Evolutionary conservation across 2,797 vertebrate genomes (phyloP), one percentile per base, ranked within the genome.

Genomic region (Micrastur ruficollis): DNA sequence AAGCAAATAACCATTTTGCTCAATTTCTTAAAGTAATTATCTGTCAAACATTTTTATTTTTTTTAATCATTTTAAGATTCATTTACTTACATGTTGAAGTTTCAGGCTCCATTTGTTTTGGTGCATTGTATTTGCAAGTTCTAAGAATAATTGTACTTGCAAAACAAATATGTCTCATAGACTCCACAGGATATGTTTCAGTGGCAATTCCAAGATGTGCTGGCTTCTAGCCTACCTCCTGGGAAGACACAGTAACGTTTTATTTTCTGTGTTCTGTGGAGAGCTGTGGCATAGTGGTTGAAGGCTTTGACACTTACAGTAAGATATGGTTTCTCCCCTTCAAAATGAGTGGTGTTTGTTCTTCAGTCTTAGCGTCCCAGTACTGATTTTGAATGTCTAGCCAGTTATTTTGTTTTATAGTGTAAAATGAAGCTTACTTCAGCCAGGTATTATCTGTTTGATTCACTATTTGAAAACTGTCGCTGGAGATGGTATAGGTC

Each of bases 401-500:
- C 40, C 74, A 65, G 22, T 67, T 65, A 15, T 17, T 76, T 61
- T 15, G 40, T 32, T 78, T 36, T 72, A 3, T 40, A 55, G 17
- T 55, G 18, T 58, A 59, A 23, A 73, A 36, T 49, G 8, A 15
- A 36, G 11, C 11, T 17, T 90, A 27, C 79, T 79, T 65, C 42
- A 87, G 22, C 38, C 25, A 21, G 62, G 9, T 3, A 8, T 93
- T 62, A 16, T 11, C 38, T 78, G 38, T 71, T 74, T 67, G 70
- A 31, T 16, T 80, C 8, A 5, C 8, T 68, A 4, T n/a, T 58
- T 81, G 73, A 49, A 66, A 66, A 34, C 17, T 0, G 0, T 53
- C 2, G 1, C 14, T 73, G 66, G 34, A 66, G 53, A 16, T 53
- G n/a, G 14, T 44, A 0, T 8, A 42, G 38, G 27, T 72, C 38